Evolutionary conservation across 2,797 vertebrate genomes (phyloP).

Genomic region (Sebastes goodei): DNA sequence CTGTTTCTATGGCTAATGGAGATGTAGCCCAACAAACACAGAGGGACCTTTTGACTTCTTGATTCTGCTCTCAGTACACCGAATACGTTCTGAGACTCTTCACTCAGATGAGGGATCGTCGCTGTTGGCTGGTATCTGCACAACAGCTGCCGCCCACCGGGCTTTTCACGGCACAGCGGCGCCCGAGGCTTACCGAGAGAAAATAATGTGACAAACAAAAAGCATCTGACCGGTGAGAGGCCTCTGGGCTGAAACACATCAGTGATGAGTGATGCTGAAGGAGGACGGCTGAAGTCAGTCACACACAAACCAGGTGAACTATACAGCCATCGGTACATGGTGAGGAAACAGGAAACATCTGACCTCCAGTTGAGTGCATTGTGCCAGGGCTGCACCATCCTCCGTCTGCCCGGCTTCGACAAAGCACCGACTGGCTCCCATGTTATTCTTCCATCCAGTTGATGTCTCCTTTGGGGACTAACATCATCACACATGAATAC

Average conservation of each 20-base stretch:
- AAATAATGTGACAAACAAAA: conserved; percentile 44
- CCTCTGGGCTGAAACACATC: conserved; percentile 20
- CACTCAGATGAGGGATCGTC: conserved; percentile 20
- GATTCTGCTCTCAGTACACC: not conserved
- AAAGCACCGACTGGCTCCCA: too few relatives aligned
- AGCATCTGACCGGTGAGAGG: conserved; percentile 12
- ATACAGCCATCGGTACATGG: not conserved
- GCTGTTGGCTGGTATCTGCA: conserved; percentile 12
- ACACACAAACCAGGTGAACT: conserved; percentile 2
- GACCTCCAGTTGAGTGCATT: not conserved
- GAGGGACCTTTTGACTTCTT: not conserved
- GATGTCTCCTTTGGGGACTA: too few relatives aligned
- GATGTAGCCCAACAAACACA: not conserved
- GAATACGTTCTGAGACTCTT: not conserved
- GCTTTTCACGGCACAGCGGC: conserved; percentile 1
- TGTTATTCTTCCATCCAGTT: too few relatives aligned
- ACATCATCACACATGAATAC: too few relatives aligned
- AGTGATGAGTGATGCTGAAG: conserved; percentile 17
- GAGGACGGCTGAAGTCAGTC: conserved; percentile 5
- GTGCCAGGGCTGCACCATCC: not conserved
- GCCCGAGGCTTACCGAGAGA: conserved; percentile 13
- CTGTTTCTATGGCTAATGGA: not conserved
- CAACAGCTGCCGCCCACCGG: conserved; percentile 32
- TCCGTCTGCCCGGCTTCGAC: too few relatives aligned
- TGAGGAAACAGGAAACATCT: not conserved